phyloP scores from a whole-genome alignment of 37 sponge, comb jelly and placozoan species.

The Ianthella basta region DNA sequence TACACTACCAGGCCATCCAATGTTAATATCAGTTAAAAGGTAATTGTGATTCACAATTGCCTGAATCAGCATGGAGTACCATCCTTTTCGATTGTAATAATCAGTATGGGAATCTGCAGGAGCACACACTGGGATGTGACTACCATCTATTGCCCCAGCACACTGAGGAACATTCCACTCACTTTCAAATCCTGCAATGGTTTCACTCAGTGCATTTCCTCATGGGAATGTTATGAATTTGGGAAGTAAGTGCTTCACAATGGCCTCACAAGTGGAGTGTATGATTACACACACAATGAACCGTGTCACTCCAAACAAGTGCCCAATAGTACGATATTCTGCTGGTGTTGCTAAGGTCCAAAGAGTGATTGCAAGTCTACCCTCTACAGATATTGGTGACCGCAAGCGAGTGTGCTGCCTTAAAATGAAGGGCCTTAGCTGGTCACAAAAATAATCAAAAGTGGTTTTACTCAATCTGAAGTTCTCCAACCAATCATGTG shows the following conservation, averaged over 20 bases:
- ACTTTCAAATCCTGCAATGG: not conserved
- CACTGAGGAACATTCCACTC: constrained; percentile 5
- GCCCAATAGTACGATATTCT: too few species aligned
- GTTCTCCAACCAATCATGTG: too few species aligned
- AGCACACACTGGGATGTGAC: not conserved
- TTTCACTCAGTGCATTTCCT: not conserved
- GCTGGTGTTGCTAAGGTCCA: too few species aligned
- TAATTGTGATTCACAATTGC: constrained; percentile 32
- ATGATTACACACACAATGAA: constrained; percentile 11
- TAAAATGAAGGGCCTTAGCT: too few species aligned
- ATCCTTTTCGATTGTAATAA: constrained; percentile 26
- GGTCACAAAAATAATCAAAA: too few species aligned
- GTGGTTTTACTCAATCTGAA: too few species aligned
- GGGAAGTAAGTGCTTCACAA: not conserved
- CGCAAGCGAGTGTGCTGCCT: too few species aligned
- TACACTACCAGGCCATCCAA: constrained; percentile 37
- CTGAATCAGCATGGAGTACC: constrained; percentile 32
- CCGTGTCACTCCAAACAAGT: too few species aligned
- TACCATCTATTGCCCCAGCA: constrained; percentile 35
- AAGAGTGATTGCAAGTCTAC: too few species aligned
- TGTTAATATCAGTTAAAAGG: not conserved
- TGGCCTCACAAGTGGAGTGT: not conserved
- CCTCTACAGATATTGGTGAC: too few species aligned
- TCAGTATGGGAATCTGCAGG: not conserved
- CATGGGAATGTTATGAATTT: not conserved